A percentile compares a stretch with the other conserved stretches of the same genome.
These are phyloP conservation scores for Peromyscus leucopus DNA, from an alignment of 2,113 vertebrate species.

Conservation along the genomic window DNA sequence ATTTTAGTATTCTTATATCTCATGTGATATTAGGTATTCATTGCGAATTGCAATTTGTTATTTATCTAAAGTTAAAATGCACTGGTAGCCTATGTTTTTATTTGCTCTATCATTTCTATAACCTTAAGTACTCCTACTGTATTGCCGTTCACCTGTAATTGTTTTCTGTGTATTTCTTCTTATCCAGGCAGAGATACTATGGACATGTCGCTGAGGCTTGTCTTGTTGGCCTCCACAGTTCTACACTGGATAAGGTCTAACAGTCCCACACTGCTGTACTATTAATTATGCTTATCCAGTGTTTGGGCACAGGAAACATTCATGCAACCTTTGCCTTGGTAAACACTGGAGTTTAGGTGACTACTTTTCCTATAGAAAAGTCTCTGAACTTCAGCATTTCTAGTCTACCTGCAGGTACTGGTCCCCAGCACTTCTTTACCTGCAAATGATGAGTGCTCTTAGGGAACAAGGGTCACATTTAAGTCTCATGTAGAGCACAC, in stretches of 20 bases:
- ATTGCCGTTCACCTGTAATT: neutral
- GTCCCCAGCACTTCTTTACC: neutral
- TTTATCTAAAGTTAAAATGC: slow-evolving; percentile 29
- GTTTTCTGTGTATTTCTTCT: neutral
- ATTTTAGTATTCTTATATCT: neutral
- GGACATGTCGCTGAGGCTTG: neutral
- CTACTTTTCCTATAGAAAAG: neutral
- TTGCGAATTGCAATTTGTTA: neutral
- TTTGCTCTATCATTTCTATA: neutral
- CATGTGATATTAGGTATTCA: neutral
- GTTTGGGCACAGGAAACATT: neutral
- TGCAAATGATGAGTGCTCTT: neutral
- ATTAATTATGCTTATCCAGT: neutral
- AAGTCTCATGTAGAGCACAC: neutral
- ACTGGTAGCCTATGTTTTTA: neutral
- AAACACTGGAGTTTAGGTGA: neutral
- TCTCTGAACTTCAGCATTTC: neutral
- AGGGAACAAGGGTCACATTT: neutral
- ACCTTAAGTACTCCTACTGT: neutral
- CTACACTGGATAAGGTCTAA: neutral
- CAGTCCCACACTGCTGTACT: neutral
- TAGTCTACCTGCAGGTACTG: neutral
- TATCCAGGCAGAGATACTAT: neutral
- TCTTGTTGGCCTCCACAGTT: neutral
- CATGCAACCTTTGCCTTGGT: neutral